A percentile compares a stretch with the other conserved stretches of the same genome.
Conservation (phyloP, 2,797 vertebrate genomes). For the Anas georgica region DNA sequence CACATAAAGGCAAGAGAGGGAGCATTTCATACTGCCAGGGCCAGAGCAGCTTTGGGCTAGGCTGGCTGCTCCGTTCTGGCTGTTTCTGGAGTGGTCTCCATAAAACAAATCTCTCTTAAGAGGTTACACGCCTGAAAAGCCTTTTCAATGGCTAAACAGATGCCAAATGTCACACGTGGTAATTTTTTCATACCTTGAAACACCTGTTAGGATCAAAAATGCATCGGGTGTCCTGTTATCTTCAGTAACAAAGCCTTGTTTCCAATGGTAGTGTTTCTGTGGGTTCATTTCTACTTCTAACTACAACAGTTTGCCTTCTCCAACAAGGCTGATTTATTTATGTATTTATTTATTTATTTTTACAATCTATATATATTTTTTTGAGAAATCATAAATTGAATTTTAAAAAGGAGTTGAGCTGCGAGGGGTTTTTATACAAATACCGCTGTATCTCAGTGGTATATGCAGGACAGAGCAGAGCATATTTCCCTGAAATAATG, state of each 20-base stretch:
- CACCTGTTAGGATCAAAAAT: not conserved
- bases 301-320: not conserved
- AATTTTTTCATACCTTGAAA: not conserved
- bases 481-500: not conserved
- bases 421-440: not conserved
- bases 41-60: conserved; percentile 31
- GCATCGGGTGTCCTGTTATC: not conserved
- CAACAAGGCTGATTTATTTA: not conserved
- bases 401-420: not conserved
- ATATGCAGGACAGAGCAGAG: not conserved
- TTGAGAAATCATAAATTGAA: not conserved
- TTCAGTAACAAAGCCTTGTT: not conserved
- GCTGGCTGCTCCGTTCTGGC: conserved; percentile 36
- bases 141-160: conserved; percentile 15
- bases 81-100: conserved; percentile 49
- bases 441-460: not conserved
- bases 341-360: not conserved
- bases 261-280: not conserved
- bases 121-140: not conserved
- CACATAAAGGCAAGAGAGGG: conserved; percentile 44
- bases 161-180: not conserved
- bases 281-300: not conserved
- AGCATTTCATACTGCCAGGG: conserved; percentile 29
- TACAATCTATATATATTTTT: not conserved
- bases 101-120: conserved; percentile 24